A percentile compares a stretch with the other conserved stretches of the same genome.
phyloP scores from a whole-genome alignment of 2,797 vertebrate genomes.

The Morus bassanus region DNA sequence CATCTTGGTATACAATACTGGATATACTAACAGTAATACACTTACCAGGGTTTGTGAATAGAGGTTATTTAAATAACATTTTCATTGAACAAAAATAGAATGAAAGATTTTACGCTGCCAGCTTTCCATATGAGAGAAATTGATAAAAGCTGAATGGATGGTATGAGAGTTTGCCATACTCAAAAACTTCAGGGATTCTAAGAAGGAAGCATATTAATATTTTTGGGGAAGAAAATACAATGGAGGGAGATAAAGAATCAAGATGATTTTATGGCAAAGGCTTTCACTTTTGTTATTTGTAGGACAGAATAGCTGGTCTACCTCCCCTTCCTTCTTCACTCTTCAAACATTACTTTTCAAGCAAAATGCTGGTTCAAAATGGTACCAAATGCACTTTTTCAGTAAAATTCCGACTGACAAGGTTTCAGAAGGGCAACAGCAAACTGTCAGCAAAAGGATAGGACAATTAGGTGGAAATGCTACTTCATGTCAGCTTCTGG shows the following conservation, averaged over 20 bases:
- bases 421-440: slow-evolving; percentile 47
- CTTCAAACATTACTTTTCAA: slow-evolving; percentile 11
- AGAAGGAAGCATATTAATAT: background rate
- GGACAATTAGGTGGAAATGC: slow-evolving; percentile 60
- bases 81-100: background rate
- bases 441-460: slow-evolving; percentile 58
- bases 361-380: slow-evolving; percentile 37
- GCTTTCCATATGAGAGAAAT: background rate
- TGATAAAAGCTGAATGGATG: background rate
- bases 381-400: slow-evolving; percentile 46
- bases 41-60: background rate
- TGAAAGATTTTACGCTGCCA: background rate
- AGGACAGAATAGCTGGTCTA: background rate
- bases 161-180: background rate
- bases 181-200: background rate
- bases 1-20: background rate
- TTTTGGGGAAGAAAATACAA: background rate
- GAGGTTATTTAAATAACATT: background rate
- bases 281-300: background rate
- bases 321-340: background rate
- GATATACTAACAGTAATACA: background rate
- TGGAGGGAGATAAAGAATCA: background rate
- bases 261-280: background rate
- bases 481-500: slow-evolving; percentile 54
- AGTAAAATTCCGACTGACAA: slow-evolving; percentile 54